A percentile compares a stretch with the other conserved stretches of the same genome.
Evolutionary conservation across 2,113 vertebrate species (phyloP).

Genomic region (Xenopus tropicalis): UCB_Xtro_10.0 CM004452.2:39376001-39376500

Average conservation of each 20-base stretch:
- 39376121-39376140: too few relatives aligned
- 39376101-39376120: too few relatives aligned
- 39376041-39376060: slow-evolving; percentile 97
- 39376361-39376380: slow-evolving; percentile 68
- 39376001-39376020: slow-evolving; percentile 83
- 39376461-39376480: slow-evolving; percentile 30
- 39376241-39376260: too few relatives aligned
- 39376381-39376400: slow-evolving; percentile 63
- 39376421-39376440: slow-evolving; percentile 49
- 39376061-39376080: slow-evolving; percentile 80
- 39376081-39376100: not conserved
- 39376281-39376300: too few relatives aligned
- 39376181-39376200: too few relatives aligned
- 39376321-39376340: slow-evolving; percentile 17
- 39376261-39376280: too few relatives aligned
- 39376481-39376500: too few relatives aligned
- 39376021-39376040: slow-evolving; percentile 91
- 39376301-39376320: not conserved
- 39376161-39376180: too few relatives aligned
- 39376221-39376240: too few relatives aligned
- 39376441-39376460: slow-evolving; percentile 64
- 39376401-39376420: slow-evolving; percentile 66
- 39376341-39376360: slow-evolving; percentile 47
- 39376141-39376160: too few relatives aligned
- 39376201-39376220: too few relatives aligned